Base-by-base conservation (phyloP, 1,140 invertebrate species). In the Oryzaephilus surinamensis region DNA sequence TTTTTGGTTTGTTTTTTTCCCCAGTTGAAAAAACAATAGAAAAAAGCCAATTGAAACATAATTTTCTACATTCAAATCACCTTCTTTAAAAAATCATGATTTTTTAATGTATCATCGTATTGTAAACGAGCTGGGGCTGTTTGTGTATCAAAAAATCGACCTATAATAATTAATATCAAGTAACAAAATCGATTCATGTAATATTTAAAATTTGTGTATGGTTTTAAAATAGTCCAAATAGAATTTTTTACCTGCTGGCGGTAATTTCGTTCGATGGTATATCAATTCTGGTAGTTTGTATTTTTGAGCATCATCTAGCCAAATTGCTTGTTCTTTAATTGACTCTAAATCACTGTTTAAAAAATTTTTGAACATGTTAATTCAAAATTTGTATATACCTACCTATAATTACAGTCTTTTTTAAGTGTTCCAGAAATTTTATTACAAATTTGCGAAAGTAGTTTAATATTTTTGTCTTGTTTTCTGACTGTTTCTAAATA, bases 401-500 rank as follows among this genome's bases (percentile, higher is more conserved):
- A 76, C 74, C 71, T 68, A 58, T 84, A 84, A 61, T 82, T 85
- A 50, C 77, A 82, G 54, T 86, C 82, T 50, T 75, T 74, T 32
- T 79, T 71, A 13, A 91, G 63, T 33, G 73, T 76, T 1, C 81
- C 77, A 18, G 81, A 70, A 6, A 86, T 67, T 61, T 77, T 80
- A 3, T 81, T 77, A 2, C 84, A 45, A 13, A 91, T 73, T 55
- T 77, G 75, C 29, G 75, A 69, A 17, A 81, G 61, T 7, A 89
- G 67, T 58, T 81, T 77, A 3, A 81, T 52, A 48, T 84, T 76
- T 50, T 76, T 73, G 29, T 87, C 79, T 54, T 87, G 80, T 55
- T 74, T 71, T 12, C 86, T 62, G 26, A 91, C 87, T 2, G 85
- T 84, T 57, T 91, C 87, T 27, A 91, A 62, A 54, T 90, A 90